phyloP scores from a whole-genome alignment of 2,888 invertebrate genomes.

The Caenorhabditis sp. region DNA sequence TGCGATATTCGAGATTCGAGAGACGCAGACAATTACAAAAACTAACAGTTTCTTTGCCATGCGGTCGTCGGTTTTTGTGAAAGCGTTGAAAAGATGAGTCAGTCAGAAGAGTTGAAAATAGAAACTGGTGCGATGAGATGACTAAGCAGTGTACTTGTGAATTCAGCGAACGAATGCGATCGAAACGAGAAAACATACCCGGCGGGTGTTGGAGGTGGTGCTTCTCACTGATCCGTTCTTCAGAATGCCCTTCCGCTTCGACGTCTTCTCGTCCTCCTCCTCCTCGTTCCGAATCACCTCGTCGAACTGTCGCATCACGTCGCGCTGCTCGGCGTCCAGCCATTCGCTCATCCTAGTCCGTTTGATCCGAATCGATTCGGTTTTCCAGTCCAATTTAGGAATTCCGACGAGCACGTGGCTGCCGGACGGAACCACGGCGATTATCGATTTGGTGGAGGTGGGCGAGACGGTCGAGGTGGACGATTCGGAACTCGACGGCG shows the following conservation, averaged over 20 bases:
- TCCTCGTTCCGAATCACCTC: constrained; percentile 38
- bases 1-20: too few species aligned
- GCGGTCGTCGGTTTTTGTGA: too few species aligned
- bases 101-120: too few species aligned
- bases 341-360: constrained; percentile 41
- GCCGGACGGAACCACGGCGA: constrained; percentile 36
- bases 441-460: constrained; percentile 9
- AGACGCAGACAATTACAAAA: too few species aligned
- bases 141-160: too few species aligned
- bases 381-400: constrained; percentile 45
- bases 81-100: too few species aligned
- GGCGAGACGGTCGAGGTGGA: background rate
- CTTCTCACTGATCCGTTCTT: constrained; percentile 17
- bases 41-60: too few species aligned
- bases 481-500: constrained; percentile 1
- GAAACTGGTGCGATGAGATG: too few species aligned
- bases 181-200: too few species aligned
- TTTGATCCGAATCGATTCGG: constrained; percentile 46
- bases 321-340: constrained; percentile 51
- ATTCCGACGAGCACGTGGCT: constrained; percentile 39
- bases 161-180: too few species aligned
- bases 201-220: constrained; percentile 8
- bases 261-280: constrained; percentile 18
- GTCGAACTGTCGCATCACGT: constrained; percentile 52
- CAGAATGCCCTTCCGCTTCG: constrained; percentile 17